phyloP scores from a whole-genome alignment of 2,888 invertebrate species.

The Pherbina coryleti region DNA sequence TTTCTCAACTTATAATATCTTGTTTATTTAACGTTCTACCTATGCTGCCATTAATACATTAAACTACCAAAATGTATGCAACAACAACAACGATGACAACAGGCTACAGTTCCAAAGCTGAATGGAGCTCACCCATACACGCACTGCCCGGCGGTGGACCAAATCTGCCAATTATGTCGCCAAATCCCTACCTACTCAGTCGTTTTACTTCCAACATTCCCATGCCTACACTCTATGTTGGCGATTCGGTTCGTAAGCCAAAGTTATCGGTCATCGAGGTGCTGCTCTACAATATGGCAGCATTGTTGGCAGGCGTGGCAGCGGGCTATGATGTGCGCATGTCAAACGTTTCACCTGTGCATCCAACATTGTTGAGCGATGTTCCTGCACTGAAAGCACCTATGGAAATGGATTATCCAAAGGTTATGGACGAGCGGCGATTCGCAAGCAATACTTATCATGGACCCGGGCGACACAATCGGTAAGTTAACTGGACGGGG shows the following conservation, averaged over 20 bases:
- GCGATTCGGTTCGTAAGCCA: constrained; percentile 73
- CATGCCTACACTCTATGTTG: constrained; percentile 85
- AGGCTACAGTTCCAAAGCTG: constrained; percentile 65
- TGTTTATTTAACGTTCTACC: constrained; percentile 5
- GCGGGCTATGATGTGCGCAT: constrained; percentile 93
- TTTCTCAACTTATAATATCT: neutral
- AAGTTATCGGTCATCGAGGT: constrained; percentile 70
- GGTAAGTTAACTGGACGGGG: constrained; percentile 60
- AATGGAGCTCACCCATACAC: constrained; percentile 63
- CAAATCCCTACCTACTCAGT: constrained; percentile 67
- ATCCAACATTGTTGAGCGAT: constrained; percentile 78
- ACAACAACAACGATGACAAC: neutral
- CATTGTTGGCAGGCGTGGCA: constrained; percentile 90
- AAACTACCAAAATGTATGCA: neutral
- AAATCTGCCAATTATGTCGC: constrained; percentile 65
- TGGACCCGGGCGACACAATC: constrained; percentile 84
- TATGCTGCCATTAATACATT: constrained; percentile 29
- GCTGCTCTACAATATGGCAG: constrained; percentile 88
- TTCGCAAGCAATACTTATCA: constrained; percentile 89
- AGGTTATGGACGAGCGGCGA: constrained; percentile 52
- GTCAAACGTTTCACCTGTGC: constrained; percentile 86
- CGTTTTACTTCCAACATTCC: constrained; percentile 73
- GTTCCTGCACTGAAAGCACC: constrained; percentile 72
- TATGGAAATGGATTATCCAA: constrained; percentile 54
- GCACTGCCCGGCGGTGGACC: constrained; percentile 53